Conservation (phyloP, 2,888 invertebrate species). For the Nycteola revayana region DNA sequence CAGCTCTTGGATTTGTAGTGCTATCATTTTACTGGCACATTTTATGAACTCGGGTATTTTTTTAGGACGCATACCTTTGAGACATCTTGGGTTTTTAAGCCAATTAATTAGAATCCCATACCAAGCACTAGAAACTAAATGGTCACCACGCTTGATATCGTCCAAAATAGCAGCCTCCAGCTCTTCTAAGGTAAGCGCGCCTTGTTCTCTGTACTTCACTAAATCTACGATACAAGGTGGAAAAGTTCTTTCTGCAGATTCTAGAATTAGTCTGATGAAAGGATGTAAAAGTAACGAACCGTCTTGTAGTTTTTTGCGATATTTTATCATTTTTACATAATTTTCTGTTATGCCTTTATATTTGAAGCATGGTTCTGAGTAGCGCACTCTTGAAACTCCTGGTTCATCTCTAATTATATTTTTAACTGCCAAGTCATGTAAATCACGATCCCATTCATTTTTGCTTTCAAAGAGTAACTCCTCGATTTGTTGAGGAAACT, state of each 20-base stretch:
- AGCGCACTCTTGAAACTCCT: constrained; percentile 72
- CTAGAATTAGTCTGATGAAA: constrained; percentile 83
- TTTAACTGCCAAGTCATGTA: constrained; percentile 84
- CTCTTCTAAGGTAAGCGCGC: constrained; percentile 59
- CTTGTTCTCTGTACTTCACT: constrained; percentile 62
- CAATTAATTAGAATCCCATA: constrained; percentile 66
- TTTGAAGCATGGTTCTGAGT: constrained; percentile 79
- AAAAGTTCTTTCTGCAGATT: constrained; percentile 73
- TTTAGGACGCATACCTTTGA: constrained; percentile 62
- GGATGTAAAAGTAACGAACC: constrained; percentile 84
- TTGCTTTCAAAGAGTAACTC: constrained; percentile 80
- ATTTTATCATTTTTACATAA: constrained; percentile 80
- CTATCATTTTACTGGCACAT: constrained; percentile 72
- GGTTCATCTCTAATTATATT: constrained; percentile 83
- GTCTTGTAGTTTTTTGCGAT: constrained; percentile 77
- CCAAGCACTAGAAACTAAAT: constrained; percentile 70
- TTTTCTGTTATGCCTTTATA: constrained; percentile 84
- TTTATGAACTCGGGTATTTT: constrained; percentile 61
- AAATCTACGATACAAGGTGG: constrained; percentile 81
- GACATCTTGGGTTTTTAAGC: constrained; percentile 74
- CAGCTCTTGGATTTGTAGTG: constrained; percentile 84
- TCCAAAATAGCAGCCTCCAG: constrained; percentile 59
- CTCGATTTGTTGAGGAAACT: constrained; percentile 78
- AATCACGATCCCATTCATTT: constrained; percentile 81
- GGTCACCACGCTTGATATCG: constrained; percentile 66